phyloP scores from a whole-genome alignment of 2,888 invertebrate species.

The Smittia sp. region DNA sequence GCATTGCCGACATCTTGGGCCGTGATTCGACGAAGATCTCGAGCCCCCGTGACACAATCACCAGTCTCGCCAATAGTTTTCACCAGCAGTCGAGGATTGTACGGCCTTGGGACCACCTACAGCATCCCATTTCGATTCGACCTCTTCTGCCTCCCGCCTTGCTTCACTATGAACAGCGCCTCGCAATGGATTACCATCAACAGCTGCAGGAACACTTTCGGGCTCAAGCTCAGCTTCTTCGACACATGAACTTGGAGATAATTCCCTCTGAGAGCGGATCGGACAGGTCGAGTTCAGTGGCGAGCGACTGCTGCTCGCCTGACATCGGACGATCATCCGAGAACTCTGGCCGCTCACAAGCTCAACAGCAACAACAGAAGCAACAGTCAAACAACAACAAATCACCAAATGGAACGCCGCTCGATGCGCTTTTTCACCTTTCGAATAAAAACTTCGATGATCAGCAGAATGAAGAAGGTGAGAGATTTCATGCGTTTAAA shows the following conservation, averaged over 20 bases:
- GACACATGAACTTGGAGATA: slow-evolving; percentile 54
- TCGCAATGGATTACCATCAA: slow-evolving; percentile 59
- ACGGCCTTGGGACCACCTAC: slow-evolving; percentile 79
- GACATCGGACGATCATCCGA: slow-evolving; percentile 55
- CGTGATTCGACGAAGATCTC: slow-evolving; percentile 55
- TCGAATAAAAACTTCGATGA: slow-evolving; percentile 96
- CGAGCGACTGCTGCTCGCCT: slow-evolving; percentile 76
- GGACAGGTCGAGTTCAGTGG: slow-evolving; percentile 70
- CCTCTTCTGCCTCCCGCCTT: slow-evolving; percentile 57
- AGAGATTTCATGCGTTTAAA: neutral
- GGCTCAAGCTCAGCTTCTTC: slow-evolving; percentile 57
- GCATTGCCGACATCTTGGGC: slow-evolving; percentile 85
- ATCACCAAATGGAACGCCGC: slow-evolving; percentile 67
- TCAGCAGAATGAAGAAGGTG: slow-evolving; percentile 72
- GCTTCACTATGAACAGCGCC: slow-evolving; percentile 65
- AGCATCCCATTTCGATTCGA: slow-evolving; percentile 56
- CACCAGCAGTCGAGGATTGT: slow-evolving; percentile 65
- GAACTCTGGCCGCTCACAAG: slow-evolving; percentile 25
- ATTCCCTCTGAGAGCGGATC: slow-evolving; percentile 65
- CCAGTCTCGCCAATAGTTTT: slow-evolving; percentile 12
- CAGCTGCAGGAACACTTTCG: slow-evolving; percentile 55
- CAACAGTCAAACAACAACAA: slow-evolving; percentile 44
- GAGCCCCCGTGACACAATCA: slow-evolving; percentile 23
- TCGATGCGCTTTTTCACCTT: slow-evolving; percentile 96
- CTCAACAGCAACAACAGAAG: slow-evolving; percentile 47